Percentiles rank a stretch among this genome's conserved stretches.
phyloP scores from a whole-genome alignment of 2,888 invertebrate genomes.

The Cerastis leucographa region DNA sequence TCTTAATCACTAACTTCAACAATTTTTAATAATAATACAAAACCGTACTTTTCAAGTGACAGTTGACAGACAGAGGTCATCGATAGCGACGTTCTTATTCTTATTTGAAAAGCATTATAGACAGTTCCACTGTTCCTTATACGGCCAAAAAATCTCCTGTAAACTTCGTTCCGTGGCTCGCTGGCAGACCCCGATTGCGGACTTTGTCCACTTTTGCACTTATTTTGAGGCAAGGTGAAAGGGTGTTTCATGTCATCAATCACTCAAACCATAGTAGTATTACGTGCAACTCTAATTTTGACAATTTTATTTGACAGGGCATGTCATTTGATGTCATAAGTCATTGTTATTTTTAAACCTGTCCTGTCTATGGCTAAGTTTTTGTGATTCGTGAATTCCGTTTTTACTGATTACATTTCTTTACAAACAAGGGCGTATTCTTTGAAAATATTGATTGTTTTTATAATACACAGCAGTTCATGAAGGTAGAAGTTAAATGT shows the following conservation, averaged over 20 bases:
- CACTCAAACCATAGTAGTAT: background rate
- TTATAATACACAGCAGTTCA: slow-evolving; percentile 1
- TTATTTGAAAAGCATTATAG: no score
- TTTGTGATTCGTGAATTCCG: slow-evolving; percentile 32
- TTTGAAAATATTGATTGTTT: background rate
- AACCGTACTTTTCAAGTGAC: no score
- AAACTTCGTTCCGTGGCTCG: background rate
- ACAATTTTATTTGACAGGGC: background rate
- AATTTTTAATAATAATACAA: no score
- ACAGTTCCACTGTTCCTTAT: no score
- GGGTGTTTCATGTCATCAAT: background rate
- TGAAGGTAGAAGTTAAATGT: slow-evolving; percentile 36
- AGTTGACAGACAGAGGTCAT: no score
- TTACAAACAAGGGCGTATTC: slow-evolving; percentile 25
- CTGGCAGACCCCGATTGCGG: background rate
- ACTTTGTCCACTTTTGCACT: background rate
- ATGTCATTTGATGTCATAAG: slow-evolving; percentile 42
- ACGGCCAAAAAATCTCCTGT: background rate
- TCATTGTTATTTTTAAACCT: slow-evolving; percentile 47
- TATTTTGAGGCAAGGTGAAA: background rate
- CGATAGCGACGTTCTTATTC: no score
- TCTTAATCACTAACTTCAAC: no score
- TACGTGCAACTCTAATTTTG: slow-evolving; percentile 23
- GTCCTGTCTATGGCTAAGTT: slow-evolving; percentile 24
- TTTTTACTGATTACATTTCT: slow-evolving; percentile 18